A percentile compares a stretch with the other conserved stretches of the same genome.
phyloP scores from a whole-genome alignment of 2,888 invertebrate species.

The Thera obeliscata region DNA sequence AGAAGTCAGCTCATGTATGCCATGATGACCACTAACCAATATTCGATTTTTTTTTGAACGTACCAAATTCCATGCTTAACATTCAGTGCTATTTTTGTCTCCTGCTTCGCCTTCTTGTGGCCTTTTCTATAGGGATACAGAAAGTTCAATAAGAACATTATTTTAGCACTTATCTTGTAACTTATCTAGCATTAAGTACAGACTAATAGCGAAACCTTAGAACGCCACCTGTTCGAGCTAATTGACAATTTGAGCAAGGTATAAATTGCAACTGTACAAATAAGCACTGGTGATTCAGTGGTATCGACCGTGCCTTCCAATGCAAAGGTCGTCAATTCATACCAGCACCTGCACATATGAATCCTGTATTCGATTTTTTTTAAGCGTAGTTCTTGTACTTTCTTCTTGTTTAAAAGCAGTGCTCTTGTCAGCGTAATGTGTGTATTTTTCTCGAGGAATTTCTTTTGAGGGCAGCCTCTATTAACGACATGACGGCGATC shows the following conservation, averaged over 20 bases:
- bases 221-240: slow-evolving; percentile 13
- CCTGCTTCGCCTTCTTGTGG: neutral
- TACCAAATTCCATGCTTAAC: neutral
- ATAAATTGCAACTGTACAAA: neutral
- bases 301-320: neutral
- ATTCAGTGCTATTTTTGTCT: neutral
- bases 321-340: neutral
- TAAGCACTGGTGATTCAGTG: too few species aligned
- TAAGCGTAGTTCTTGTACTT: too few species aligned
- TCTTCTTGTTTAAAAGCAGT: too few species aligned
- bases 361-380: too few species aligned
- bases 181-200: slow-evolving; percentile 12
- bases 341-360: too few species aligned
- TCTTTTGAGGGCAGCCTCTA: too few species aligned
- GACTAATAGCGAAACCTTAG: slow-evolving; percentile 15
- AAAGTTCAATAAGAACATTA: slow-evolving; percentile 19
- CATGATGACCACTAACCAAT: too few species aligned
- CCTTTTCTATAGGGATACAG: neutral
- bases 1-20: too few species aligned
- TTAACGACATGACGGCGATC: too few species aligned
- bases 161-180: slow-evolving; percentile 15
- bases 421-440: too few species aligned
- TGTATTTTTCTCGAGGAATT: too few species aligned
- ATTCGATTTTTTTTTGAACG: neutral
- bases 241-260: slow-evolving; percentile 24